These are phyloP conservation scores for Crioceris asparagi DNA, from an alignment of 2,888 invertebrate species.

Conservation along the genomic window DNA sequence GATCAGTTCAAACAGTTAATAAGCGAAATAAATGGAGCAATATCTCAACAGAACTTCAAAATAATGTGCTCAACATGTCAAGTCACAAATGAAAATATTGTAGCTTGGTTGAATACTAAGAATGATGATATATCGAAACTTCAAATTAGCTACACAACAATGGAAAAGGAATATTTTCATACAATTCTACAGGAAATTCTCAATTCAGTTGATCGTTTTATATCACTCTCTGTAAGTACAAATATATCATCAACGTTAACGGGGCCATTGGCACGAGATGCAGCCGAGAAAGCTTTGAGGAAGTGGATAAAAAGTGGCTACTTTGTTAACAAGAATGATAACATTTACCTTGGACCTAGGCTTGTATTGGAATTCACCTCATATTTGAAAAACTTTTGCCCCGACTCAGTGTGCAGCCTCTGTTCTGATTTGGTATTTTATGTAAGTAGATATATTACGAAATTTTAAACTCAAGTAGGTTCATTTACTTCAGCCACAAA, in stretches of 20 bases:
- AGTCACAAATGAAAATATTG: slow-evolving; percentile 23
- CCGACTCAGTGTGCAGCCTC: slow-evolving; percentile 26
- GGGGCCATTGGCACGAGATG: slow-evolving; percentile 21
- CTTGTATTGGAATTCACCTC: slow-evolving; percentile 29
- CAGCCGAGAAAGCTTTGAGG: slow-evolving; percentile 25
- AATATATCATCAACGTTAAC: slow-evolving; percentile 28
- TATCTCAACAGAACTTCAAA: slow-evolving; percentile 27
- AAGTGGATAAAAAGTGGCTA: slow-evolving; percentile 28
- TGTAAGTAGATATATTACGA: no score
- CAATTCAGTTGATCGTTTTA: slow-evolving; percentile 16
- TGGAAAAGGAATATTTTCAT: slow-evolving; percentile 32
- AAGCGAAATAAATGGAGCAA: slow-evolving; percentile 26
- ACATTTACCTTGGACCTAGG: slow-evolving; percentile 29
- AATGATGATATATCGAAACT: slow-evolving; percentile 28
- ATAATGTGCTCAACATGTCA: slow-evolving; percentile 27
- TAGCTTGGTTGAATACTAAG: slow-evolving; percentile 28
- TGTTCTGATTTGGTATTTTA: slow-evolving; percentile 31
- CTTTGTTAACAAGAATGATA: slow-evolving; percentile 22
- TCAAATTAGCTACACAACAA: slow-evolving; percentile 23
- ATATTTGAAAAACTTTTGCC: slow-evolving; percentile 25
- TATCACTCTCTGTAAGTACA: slow-evolving; percentile 21
- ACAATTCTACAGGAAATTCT: slow-evolving; percentile 28
- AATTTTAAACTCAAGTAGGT: no score
- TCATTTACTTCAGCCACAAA: no score
- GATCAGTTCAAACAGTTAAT: slow-evolving; percentile 22